Conservation (phyloP, 2,113 vertebrate species). For the Eonycteris spelaea region DNA sequence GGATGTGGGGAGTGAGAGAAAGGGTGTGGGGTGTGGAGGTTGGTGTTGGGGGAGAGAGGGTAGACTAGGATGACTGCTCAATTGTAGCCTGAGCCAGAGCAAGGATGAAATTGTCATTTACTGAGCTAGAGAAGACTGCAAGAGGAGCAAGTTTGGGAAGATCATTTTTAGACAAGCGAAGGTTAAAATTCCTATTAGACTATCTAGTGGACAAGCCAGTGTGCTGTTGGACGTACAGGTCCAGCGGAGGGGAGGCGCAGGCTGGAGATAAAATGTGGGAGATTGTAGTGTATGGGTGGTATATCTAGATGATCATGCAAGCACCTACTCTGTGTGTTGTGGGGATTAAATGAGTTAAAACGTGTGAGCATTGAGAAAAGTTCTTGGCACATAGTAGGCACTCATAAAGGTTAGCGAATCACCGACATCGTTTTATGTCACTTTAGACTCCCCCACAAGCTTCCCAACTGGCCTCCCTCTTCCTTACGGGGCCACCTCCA, state of each 20-base stretch:
- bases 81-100: neutral
- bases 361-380: neutral
- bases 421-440: neutral
- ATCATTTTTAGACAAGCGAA: neutral
- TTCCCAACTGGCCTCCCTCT: neutral
- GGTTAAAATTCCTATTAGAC: neutral
- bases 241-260: neutral
- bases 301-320: neutral
- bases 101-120: neutral
- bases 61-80: neutral
- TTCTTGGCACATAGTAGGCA: neutral
- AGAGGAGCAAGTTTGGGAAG: neutral
- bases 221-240: accelerated
- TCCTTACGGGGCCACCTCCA: neutral
- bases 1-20: neutral
- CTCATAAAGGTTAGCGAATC: neutral
- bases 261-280: neutral
- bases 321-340: neutral
- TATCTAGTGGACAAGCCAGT: neutral
- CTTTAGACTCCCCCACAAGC: neutral
- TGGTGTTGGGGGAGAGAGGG: neutral
- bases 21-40: accelerated
- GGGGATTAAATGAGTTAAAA: neutral
- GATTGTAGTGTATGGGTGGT: neutral
- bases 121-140: neutral